These are phyloP conservation scores for Antheraea assamensis DNA, from an alignment of 2,888 invertebrate genomes.

Conservation along the genomic window DNA sequence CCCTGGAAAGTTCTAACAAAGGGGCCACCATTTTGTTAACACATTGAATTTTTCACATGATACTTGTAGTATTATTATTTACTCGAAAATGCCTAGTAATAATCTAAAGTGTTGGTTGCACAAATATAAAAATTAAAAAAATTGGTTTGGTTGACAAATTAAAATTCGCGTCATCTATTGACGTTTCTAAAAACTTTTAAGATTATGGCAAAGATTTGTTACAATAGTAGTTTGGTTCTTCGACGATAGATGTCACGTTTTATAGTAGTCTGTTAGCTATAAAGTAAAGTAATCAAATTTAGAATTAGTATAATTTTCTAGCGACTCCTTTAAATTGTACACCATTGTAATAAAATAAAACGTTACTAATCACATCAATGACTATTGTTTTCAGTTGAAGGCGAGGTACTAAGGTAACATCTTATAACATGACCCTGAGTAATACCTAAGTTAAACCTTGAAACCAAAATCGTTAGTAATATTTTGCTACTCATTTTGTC, in stretches of 20 bases:
- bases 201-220: neutral
- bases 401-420: neutral
- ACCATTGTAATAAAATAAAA: neutral
- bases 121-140: too few species aligned
- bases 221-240: neutral
- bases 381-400: neutral
- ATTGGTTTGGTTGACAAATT: neutral
- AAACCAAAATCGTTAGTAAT: too few species aligned
- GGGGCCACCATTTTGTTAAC: too few species aligned
- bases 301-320: neutral
- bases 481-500: too few species aligned
- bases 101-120: too few species aligned
- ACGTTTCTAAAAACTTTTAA: neutral
- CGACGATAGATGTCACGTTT: constrained; percentile 4
- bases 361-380: neutral
- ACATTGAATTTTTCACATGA: too few species aligned
- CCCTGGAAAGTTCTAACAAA: too few species aligned
- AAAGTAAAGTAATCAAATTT: neutral
- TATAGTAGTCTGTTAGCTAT: neutral
- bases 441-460: too few species aligned
- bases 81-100: too few species aligned
- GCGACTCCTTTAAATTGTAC: neutral
- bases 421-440: too few species aligned
- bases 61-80: too few species aligned
- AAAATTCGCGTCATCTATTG: constrained; percentile 31